Percentiles rank a stretch among this genome's conserved stretches.
These are phyloP conservation scores for Thomomys bottae DNA, from an alignment of 2,113 vertebrate species.

Conservation along the genomic window DNA sequence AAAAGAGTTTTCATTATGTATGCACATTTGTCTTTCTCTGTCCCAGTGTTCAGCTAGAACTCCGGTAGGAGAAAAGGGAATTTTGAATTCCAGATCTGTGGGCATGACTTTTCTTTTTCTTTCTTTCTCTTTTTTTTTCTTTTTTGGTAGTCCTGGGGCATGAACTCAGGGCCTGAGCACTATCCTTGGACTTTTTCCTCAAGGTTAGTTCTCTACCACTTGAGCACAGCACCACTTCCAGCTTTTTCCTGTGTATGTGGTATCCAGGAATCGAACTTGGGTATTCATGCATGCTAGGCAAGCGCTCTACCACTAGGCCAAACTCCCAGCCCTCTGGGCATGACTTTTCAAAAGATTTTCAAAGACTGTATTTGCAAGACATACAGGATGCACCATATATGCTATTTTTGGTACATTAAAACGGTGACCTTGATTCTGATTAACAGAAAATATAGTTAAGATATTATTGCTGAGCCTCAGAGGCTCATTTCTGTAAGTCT, in stretches of 20 bases:
- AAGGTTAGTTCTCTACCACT: no score
- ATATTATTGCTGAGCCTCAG: no score
- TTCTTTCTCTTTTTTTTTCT: no score
- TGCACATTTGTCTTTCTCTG: neutral
- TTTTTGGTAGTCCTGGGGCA: no score
- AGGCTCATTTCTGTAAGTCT: no score
- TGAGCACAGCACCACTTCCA: no score
- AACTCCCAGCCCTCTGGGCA: neutral
- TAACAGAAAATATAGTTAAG: neutral
- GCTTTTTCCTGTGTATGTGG: no score
- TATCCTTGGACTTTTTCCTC: no score
- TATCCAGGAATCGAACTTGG: no score
- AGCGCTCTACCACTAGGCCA: no score
- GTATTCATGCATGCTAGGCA: no score
- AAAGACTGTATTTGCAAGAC: neutral
- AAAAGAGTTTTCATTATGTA: neutral
- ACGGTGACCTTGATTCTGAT: neutral
- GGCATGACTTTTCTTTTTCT: neutral
- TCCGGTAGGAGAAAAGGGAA: neutral
- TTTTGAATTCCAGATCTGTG: neutral
- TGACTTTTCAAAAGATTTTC: neutral
- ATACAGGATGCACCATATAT: neutral
- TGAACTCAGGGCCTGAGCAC: no score
- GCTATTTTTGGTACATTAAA: neutral
- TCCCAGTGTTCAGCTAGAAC: fast-evolving